A percentile compares a stretch with the other conserved stretches of the same genome.
phyloP scores from a whole-genome alignment of 2,113 vertebrate species.

The Brevimyrus niger region DNA sequence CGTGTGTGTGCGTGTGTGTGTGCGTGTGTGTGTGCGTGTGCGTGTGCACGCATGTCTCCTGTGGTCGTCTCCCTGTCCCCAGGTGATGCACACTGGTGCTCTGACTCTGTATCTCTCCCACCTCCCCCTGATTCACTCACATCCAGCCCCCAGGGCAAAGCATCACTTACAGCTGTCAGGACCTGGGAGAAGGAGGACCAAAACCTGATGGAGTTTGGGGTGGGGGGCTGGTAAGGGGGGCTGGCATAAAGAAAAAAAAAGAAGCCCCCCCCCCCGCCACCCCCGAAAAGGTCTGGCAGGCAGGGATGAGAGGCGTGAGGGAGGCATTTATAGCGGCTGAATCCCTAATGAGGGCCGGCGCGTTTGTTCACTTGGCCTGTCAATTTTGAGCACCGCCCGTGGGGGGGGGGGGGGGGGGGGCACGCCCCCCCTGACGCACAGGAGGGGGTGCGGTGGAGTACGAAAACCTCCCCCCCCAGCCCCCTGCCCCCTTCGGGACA shows the following conservation, averaged over 20 bases:
- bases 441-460: too few relatives aligned
- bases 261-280: not conserved
- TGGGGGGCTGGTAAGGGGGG: not conserved
- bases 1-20: not conserved
- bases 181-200: not conserved
- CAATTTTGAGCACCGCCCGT: constrained; percentile 79
- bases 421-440: constrained; percentile 13
- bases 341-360: constrained; percentile 71
- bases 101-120: not conserved
- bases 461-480: too few relatives aligned
- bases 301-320: not conserved
- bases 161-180: constrained; percentile 29
- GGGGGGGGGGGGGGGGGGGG: too few relatives aligned
- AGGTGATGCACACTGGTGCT: constrained; percentile 4
- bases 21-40: not conserved
- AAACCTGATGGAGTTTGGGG: not conserved
- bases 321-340: constrained; percentile 71
- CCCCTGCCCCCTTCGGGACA: too few relatives aligned
- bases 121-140: not conserved
- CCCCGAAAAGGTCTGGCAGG: not conserved
- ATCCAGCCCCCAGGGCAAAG: constrained; percentile 34
- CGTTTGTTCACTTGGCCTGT: constrained; percentile 76
- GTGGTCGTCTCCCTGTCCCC: not conserved
- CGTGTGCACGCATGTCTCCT: not conserved
- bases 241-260: not conserved